Conservation (phyloP, 2,888 invertebrate species). For the Epirrhoe alternata region DNA sequence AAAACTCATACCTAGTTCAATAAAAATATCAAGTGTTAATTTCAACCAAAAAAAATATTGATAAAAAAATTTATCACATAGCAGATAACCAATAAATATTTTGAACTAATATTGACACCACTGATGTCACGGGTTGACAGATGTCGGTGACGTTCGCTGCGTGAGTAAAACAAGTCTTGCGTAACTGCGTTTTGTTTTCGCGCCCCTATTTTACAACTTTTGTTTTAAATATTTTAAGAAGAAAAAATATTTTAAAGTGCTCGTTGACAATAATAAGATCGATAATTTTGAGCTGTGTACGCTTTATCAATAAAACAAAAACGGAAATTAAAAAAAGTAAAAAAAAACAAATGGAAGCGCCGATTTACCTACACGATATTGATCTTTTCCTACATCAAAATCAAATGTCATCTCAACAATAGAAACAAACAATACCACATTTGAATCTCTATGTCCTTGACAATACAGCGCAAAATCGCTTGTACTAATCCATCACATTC, state of each 20-base stretch:
- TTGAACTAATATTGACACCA: too few relatives aligned
- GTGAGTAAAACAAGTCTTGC: constrained; percentile 67
- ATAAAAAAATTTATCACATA: too few relatives aligned
- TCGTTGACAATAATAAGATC: too few relatives aligned
- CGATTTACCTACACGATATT: neutral
- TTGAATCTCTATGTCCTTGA: neutral
- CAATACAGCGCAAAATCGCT: constrained; percentile 9
- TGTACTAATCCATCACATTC: constrained; percentile 25
- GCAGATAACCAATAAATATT: too few relatives aligned
- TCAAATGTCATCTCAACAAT: constrained; percentile 35
- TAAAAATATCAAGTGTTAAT: too few relatives aligned
- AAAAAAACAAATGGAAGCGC: too few relatives aligned
- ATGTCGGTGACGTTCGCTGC: constrained; percentile 73
- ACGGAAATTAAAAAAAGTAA: too few relatives aligned
- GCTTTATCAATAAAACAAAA: too few relatives aligned
- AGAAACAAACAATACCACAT: constrained; percentile 24
- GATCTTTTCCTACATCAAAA: constrained; percentile 11
- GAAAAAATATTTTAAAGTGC: neutral
- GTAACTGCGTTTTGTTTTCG: constrained; percentile 38
- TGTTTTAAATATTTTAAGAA: neutral
- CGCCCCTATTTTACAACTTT: constrained; percentile 15
- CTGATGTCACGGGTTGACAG: constrained; percentile 75
- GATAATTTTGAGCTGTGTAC: too few relatives aligned
- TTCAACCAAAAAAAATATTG: too few relatives aligned
- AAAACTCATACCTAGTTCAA: too few relatives aligned